Evolutionary conservation across 1,140 invertebrate species (phyloP), one percentile per base, ranked within the genome.

Genomic region (Caenorhabditis tropicalis): DNA sequence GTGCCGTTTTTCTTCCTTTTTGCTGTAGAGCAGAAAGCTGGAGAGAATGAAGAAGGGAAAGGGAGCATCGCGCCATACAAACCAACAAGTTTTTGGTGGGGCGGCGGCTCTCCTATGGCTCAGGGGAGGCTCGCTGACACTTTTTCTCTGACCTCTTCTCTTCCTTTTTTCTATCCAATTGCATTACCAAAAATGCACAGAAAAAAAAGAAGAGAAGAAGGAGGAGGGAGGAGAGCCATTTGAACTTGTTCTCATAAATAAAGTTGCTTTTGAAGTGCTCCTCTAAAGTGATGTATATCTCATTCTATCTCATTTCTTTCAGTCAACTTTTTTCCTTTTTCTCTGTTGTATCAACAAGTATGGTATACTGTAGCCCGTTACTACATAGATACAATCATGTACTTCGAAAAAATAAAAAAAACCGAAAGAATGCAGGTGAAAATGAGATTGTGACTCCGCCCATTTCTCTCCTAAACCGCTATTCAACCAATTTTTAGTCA

Each of bases 141-240:
- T 74, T 74, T 74, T 43, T 74, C 65, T 74, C 65, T 74, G 65
- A 74, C 65, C 65, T 81, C 79, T 49, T 53, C 79, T 31, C 48
- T 29, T 29, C 27, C 27, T 24, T 24, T 81, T 51, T 49, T 49
- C 16, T 81, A 48, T 21, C 31, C 49, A 51, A 51, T 81, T 81
- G 79, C 79, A 49, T 53, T 81, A 51, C 49, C 46, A 81, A 24
- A 81, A 51, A 74, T 65, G 27, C 19, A n/a, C 19, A 24, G 74
- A 53, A 43, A 74, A 27, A 43, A 74, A 43, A 74, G 21, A n/a
- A 24, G n/a, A 24, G 21, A 36, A 27, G 36, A 21, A 36, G 36
- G 29, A 74, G 29, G 16, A 31, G n/a, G n/a, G 24, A 46, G 15
- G 36, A 43, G 24, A 24, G n/a, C 65, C 15, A 74, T 74, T 39